Evolutionary conservation across 2,113 vertebrate genomes (phyloP).

Genomic region (Tragelaphus scriptus): DNA sequence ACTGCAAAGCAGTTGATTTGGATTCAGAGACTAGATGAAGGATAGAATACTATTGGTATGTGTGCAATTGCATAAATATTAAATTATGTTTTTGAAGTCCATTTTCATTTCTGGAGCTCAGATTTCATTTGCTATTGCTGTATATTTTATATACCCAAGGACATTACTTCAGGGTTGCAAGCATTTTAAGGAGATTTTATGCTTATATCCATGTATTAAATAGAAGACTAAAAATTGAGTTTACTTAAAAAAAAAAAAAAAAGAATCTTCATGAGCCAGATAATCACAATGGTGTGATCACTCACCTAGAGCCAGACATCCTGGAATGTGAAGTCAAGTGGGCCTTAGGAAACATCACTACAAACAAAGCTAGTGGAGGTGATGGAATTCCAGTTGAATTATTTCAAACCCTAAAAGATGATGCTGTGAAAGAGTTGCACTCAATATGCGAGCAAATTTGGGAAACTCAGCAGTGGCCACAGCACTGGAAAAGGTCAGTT

Average conservation of each 20-base stretch:
- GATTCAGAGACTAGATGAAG: slow-evolving; percentile 20
- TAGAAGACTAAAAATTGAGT: slow-evolving; percentile 79
- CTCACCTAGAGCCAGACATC: too few relatives aligned
- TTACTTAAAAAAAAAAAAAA: slow-evolving; percentile 50
- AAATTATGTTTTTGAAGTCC: slow-evolving; percentile 68
- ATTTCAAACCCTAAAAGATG: too few relatives aligned
- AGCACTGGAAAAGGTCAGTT: too few relatives aligned
- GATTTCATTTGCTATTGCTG: slow-evolving; percentile 74
- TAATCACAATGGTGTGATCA: too few relatives aligned
- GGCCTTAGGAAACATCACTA: too few relatives aligned
- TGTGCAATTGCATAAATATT: slow-evolving; percentile 64
- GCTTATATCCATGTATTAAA: slow-evolving; percentile 65
- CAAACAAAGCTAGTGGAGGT: too few relatives aligned
- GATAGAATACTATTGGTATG: slow-evolving; percentile 27
- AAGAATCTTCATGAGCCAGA: too few relatives aligned
- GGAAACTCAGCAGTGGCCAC: too few relatives aligned
- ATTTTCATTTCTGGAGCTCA: slow-evolving; percentile 66
- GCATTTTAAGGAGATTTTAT: slow-evolving; percentile 65
- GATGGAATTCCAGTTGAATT: too few relatives aligned
- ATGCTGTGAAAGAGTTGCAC: too few relatives aligned
- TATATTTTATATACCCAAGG: slow-evolving; percentile 75
- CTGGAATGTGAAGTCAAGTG: too few relatives aligned
- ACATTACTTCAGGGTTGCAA: slow-evolving; percentile 65
- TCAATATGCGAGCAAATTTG: too few relatives aligned
- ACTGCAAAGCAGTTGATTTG: background rate